Evolutionary conservation across 2,888 invertebrate genomes (phyloP).

Genomic region (Ischnus inquisitorius): DNA sequence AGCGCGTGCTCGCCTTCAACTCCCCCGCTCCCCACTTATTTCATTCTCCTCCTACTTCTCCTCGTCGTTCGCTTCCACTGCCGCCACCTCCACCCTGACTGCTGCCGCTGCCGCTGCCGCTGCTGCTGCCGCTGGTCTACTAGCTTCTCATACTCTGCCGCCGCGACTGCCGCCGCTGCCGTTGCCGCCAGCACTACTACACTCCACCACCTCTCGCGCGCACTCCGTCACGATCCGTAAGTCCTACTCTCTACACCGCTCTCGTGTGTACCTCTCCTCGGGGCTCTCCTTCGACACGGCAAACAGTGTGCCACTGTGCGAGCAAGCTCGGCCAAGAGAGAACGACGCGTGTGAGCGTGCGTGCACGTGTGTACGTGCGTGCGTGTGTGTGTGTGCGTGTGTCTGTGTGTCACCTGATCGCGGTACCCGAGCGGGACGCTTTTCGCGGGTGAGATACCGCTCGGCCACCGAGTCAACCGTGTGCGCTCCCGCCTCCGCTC

Average conservation of each 20-base stretch:
- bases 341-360: constrained; percentile 50
- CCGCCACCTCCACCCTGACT: constrained; percentile 65
- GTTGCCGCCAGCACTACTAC: constrained; percentile 50
- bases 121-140: constrained; percentile 40
- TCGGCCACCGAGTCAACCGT: constrained; percentile 68
- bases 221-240: constrained; percentile 70
- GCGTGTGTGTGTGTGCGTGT: constrained; percentile 65
- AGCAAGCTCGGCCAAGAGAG: constrained; percentile 9
- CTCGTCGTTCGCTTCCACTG: constrained; percentile 65
- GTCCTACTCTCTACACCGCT: constrained; percentile 59
- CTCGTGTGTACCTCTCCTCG: constrained; percentile 36
- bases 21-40: constrained; percentile 45
- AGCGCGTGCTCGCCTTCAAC: constrained; percentile 42
- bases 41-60: constrained; percentile 57
- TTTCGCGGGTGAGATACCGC: constrained; percentile 83
- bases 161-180: constrained; percentile 68
- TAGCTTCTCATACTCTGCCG: constrained; percentile 68
- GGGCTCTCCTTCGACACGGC: constrained; percentile 67
- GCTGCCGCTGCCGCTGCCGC: constrained; percentile 50
- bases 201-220: constrained; percentile 58
- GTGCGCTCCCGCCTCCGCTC: constrained; percentile 49
- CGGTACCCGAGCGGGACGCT: constrained; percentile 83
- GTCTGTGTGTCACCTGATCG: constrained; percentile 83
- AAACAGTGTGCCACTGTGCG: constrained; percentile 51
- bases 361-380: constrained; percentile 72